phyloP scores from a whole-genome alignment of 2,888 invertebrate genomes.

The Parnassius glacialis region DNA sequence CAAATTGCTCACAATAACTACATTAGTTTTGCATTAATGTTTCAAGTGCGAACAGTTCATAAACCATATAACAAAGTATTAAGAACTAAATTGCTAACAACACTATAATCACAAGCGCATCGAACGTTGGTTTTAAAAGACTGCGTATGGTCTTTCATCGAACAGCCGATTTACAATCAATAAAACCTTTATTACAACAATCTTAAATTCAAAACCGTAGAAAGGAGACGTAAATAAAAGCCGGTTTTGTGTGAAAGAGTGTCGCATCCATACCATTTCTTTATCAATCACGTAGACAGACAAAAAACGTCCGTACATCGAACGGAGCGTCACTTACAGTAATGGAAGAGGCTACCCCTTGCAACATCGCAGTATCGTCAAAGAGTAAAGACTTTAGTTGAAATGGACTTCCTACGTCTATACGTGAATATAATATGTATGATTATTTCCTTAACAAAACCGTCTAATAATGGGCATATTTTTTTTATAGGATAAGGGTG shows the following conservation, averaged over 20 bases:
- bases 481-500: too few relatives aligned
- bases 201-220: conserved; percentile 14
- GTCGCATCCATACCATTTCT: conserved; percentile 69
- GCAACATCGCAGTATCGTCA: conserved; percentile 39
- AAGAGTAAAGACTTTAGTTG: conserved; percentile 38
- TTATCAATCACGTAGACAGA: conserved; percentile 75
- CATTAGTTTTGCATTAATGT: not conserved
- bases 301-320: conserved; percentile 70
- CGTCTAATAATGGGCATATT: too few relatives aligned
- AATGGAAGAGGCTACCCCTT: conserved; percentile 60
- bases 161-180: not conserved
- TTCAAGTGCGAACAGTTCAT: not conserved
- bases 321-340: conserved; percentile 73
- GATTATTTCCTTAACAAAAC: too few relatives aligned
- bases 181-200: conserved; percentile 12
- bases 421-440: too few relatives aligned
- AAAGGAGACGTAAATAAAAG: conserved; percentile 9
- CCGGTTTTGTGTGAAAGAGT: conserved; percentile 40
- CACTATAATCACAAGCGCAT: conserved; percentile 1
- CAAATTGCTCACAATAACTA: conserved; percentile 28
- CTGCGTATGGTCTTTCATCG: conserved; percentile 29
- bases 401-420: not conserved
- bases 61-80: conserved; percentile 8
- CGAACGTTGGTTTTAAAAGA: conserved; percentile 28
- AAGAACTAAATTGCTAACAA: not conserved